These are phyloP conservation scores for Drosophila barbarae DNA, from an alignment of 2,888 invertebrate genomes.

Conservation along the genomic window DNA sequence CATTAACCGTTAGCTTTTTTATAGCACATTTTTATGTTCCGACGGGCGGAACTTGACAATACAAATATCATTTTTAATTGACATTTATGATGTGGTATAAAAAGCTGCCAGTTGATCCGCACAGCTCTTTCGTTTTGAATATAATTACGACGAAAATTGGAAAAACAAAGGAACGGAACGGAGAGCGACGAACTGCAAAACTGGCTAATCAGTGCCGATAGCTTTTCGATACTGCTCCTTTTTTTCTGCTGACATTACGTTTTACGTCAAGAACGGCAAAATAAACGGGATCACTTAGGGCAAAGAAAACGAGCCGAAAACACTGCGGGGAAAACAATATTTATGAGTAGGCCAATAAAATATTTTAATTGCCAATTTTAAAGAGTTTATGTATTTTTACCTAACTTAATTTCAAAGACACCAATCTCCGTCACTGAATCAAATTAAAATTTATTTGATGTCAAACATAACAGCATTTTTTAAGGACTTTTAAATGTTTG, in stretches of 20 bases:
- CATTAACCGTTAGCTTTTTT: conserved; percentile 68
- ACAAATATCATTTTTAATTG: conserved; percentile 66
- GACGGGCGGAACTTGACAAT: conserved; percentile 49
- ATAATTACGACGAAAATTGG: conserved; percentile 25
- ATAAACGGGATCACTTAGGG: conserved; percentile 57
- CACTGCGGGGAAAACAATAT: not conserved
- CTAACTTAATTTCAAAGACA: too few species aligned
- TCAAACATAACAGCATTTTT: too few species aligned
- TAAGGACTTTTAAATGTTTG: not conserved
- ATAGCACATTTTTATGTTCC: conserved; percentile 65
- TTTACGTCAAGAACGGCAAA: conserved; percentile 35
- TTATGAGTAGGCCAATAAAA: not conserved
- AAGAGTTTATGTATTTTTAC: not conserved
- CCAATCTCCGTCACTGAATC: too few species aligned
- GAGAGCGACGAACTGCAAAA: conserved; percentile 10
- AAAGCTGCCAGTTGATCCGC: conserved; percentile 26
- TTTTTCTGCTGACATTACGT: conserved; percentile 51
- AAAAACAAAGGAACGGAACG: conserved; percentile 11
- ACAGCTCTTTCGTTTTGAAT: conserved; percentile 27
- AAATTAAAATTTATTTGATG: not conserved
- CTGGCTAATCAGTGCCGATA: conserved; percentile 22
- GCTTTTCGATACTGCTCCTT: conserved; percentile 38
- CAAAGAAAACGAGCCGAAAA: conserved; percentile 6
- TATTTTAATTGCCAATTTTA: not conserved
- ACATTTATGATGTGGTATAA: conserved; percentile 65